Conservation (phyloP, 2,113 vertebrate genomes). For the Paralichthys olivaceus region DNA sequence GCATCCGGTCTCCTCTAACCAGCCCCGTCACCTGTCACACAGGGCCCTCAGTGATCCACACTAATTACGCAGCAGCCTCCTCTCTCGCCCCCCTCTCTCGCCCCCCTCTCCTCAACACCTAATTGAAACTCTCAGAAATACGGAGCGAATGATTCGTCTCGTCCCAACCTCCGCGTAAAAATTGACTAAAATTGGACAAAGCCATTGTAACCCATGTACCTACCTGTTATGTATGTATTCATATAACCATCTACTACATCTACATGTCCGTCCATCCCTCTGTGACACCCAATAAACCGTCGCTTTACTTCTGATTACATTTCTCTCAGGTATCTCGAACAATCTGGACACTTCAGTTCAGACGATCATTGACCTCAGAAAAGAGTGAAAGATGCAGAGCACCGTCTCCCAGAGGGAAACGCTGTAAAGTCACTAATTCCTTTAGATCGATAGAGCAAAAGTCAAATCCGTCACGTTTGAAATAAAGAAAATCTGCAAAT, state of each 20-base stretch:
- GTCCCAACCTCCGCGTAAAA: not conserved
- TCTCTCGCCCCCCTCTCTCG: constrained; percentile 25
- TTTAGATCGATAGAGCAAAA: not conserved
- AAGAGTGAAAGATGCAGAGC: too few species aligned
- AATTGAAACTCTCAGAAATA: constrained; percentile 39
- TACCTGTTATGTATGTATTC: not conserved
- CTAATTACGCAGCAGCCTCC: constrained; percentile 66
- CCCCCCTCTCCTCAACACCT: constrained; percentile 19
- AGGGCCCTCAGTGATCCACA: constrained; percentile 36
- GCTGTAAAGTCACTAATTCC: not conserved
- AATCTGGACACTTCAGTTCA: not conserved
- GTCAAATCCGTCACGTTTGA: not conserved
- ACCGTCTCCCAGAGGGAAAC: too few species aligned
- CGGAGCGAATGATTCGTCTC: constrained; percentile 22
- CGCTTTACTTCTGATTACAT: constrained; percentile 20
- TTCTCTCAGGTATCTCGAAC: not conserved
- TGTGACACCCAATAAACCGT: not conserved
- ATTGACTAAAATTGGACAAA: constrained; percentile 18
- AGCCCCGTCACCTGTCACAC: constrained; percentile 67
- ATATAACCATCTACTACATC: not conserved
- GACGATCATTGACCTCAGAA: not conserved
- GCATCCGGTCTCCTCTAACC: constrained; percentile 51
- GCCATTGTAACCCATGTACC: constrained; percentile 12
- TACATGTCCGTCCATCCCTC: not conserved
- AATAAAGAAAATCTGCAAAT: not conserved